Evolutionary conservation across 2,888 invertebrate species (phyloP).

Genomic region (Cyclophora albipunctata): DNA sequence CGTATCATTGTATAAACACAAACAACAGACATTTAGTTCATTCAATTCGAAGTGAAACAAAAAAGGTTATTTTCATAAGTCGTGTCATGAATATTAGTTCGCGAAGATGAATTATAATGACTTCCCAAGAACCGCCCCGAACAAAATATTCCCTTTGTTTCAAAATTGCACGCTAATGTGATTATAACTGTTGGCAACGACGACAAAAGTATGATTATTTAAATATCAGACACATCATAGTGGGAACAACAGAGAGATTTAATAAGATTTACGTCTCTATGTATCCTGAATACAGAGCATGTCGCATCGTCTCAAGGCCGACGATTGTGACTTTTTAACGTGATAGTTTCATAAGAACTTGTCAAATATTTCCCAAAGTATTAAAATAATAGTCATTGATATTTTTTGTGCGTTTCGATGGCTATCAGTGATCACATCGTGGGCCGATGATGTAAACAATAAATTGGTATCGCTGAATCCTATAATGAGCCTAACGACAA

Average conservation of each 20-base stretch:
- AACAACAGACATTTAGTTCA: too few species aligned
- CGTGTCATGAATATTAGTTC: too few species aligned
- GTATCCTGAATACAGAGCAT: conserved; percentile 8
- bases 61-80: too few species aligned
- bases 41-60: too few species aligned
- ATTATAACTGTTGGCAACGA: conserved; percentile 25
- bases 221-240: conserved; percentile 17
- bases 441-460: too few species aligned
- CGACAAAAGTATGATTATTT: conserved; percentile 21
- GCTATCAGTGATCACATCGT: too few species aligned
- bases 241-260: conserved; percentile 37
- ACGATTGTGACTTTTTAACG: conserved; percentile 4
- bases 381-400: too few species aligned
- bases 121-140: background rate
- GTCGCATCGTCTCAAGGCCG: conserved; percentile 43
- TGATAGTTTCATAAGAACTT: too few species aligned
- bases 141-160: conserved; percentile 3
- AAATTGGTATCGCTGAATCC: background rate
- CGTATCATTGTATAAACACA: too few species aligned
- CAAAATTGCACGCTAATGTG: conserved; percentile 9
- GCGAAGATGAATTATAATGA: too few species aligned
- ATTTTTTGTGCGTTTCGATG: too few species aligned
- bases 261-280: conserved; percentile 41
- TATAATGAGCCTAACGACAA: conserved; percentile 15
- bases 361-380: too few species aligned